phyloP scores from a whole-genome alignment of 2,888 invertebrate genomes.

The Drosophila testacea region DNA sequence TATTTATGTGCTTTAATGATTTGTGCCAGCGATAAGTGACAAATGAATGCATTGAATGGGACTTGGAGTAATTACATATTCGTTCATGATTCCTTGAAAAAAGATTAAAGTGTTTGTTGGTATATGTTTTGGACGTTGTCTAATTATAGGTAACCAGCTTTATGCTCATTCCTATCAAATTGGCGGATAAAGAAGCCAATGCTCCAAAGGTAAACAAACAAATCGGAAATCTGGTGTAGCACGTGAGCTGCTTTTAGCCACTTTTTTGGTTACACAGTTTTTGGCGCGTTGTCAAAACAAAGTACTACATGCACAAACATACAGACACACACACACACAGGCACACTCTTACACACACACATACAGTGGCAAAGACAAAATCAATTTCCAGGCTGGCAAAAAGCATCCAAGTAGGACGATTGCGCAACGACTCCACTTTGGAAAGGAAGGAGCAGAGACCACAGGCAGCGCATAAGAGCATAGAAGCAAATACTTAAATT shows the following conservation, averaged over 20 bases:
- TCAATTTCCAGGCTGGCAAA: conserved; percentile 57
- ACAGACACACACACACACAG: conserved; percentile 13
- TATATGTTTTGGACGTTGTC: background rate
- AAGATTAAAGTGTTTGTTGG: background rate
- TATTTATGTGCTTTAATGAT: conserved; percentile 6
- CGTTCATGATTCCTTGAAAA: background rate
- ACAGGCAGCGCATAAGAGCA: conserved; percentile 26
- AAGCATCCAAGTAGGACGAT: conserved; percentile 42
- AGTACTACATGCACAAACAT: conserved; percentile 52
- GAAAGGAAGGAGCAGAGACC: background rate
- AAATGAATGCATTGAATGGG: conserved; percentile 1
- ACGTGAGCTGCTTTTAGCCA: conserved; percentile 52
- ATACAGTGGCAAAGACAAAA: conserved; percentile 44
- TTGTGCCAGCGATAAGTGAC: conserved; percentile 1
- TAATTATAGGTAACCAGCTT: conserved; percentile 9
- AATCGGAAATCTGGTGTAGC: conserved; percentile 45
- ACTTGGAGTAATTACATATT: conserved; percentile 11
- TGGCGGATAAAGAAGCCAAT: conserved; percentile 19
- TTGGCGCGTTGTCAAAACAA: conserved; percentile 70
- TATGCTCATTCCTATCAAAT: background rate
- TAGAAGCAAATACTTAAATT: conserved; percentile 35
- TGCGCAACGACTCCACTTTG: conserved; percentile 45
- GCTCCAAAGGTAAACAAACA: conserved; percentile 65
- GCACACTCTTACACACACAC: conserved; percentile 9
- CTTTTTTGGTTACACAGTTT: conserved; percentile 49